Evolutionary conservation across 2,888 invertebrate species (phyloP).

Genomic region (Melanargia galathea): DNA sequence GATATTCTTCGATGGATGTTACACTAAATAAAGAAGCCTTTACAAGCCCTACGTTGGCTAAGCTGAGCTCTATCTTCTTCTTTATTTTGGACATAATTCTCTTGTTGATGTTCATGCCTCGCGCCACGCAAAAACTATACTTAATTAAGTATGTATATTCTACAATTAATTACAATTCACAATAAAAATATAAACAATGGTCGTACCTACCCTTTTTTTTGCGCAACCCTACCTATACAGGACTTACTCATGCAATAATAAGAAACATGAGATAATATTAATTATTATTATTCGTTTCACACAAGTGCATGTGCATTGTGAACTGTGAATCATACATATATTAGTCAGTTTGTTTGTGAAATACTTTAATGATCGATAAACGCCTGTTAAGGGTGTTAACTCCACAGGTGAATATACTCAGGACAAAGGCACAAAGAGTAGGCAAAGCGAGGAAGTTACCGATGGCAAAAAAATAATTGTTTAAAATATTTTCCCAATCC

Average conservation of each 20-base stretch:
- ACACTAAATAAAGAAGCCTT: too few relatives aligned
- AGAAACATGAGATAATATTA: slow-evolving; percentile 33
- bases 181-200: too few relatives aligned
- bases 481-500: not conserved
- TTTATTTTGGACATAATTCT: too few relatives aligned
- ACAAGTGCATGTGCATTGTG: slow-evolving; percentile 47
- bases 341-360: slow-evolving; percentile 62
- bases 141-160: too few relatives aligned
- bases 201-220: not conserved
- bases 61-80: too few relatives aligned
- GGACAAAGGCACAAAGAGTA: slow-evolving; percentile 35
- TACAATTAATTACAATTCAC: too few relatives aligned
- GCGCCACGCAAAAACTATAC: too few relatives aligned
- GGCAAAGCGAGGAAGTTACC: slow-evolving; percentile 12
- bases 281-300: slow-evolving; percentile 27
- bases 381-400: slow-evolving; percentile 40
- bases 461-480: slow-evolving; percentile 2
- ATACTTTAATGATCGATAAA: slow-evolving; percentile 57
- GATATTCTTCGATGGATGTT: too few relatives aligned
- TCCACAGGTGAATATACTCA: slow-evolving; percentile 51
- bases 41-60: too few relatives aligned
- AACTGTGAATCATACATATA: slow-evolving; percentile 58
- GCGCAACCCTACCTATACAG: not conserved
- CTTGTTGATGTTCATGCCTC: too few relatives aligned
- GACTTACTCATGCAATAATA: slow-evolving; percentile 28